phyloP scores from a whole-genome alignment of 2,888 invertebrate species.

The Tigriopus californicus region DNA sequence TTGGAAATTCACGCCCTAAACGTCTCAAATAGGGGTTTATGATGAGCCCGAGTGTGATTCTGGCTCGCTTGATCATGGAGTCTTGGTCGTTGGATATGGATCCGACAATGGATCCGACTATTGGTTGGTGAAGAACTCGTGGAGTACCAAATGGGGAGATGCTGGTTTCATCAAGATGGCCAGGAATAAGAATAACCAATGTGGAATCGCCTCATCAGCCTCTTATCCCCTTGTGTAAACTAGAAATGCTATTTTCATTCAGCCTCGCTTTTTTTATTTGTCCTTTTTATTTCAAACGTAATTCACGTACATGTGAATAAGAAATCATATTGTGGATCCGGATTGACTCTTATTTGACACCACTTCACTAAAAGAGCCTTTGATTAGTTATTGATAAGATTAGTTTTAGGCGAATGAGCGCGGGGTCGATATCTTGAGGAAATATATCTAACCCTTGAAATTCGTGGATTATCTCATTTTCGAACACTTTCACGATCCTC shows the following conservation, averaged over 20 bases:
- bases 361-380: too few species aligned
- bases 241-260: slow-evolving; percentile 28
- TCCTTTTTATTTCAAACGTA: neutral
- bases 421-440: slow-evolving; percentile 13
- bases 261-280: neutral
- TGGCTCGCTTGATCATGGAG: slow-evolving; percentile 60
- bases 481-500: slow-evolving; percentile 28
- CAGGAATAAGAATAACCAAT: slow-evolving; percentile 60
- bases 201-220: slow-evolving; percentile 63
- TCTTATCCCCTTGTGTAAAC: slow-evolving; percentile 50
- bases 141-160: slow-evolving; percentile 60
- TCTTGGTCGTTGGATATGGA: slow-evolving; percentile 64
- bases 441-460: slow-evolving; percentile 25
- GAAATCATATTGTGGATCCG: neutral
- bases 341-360: too few species aligned
- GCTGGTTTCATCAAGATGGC: slow-evolving; percentile 73
- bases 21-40: slow-evolving; percentile 40
- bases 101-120: slow-evolving; percentile 45
- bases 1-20: too few species aligned
- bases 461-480: slow-evolving; percentile 26
- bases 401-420: too few species aligned
- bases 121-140: slow-evolving; percentile 76
- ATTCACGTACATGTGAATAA: neutral
- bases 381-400: too few species aligned
- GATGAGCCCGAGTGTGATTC: slow-evolving; percentile 53